Base-by-base conservation (phyloP, 2,888 invertebrate genomes). In the Pollenia griseotomentosa region DNA sequence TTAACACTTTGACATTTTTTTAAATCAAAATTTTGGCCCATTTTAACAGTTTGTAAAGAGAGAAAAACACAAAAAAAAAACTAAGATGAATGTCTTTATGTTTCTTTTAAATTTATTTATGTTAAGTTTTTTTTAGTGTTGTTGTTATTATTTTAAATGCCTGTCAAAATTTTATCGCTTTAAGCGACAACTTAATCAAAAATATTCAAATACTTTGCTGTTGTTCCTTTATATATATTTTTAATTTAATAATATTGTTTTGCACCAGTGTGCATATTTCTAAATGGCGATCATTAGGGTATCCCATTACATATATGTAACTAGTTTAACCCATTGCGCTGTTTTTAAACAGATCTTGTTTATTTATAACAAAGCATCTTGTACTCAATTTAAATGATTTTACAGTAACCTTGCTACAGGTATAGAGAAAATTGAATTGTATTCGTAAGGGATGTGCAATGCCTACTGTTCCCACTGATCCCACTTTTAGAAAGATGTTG, bases 111-210 rank as follows among this genome's bases (percentile, higher is more conserved):
- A 11, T 70, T 55, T 77, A 33, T 65, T 44, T 65, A 19, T 71
- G 11, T 81, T 51, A 73, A 48, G 14, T n/a, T 51, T 40, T 23
- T 40, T 8, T 23, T 44, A 19, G 66, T 74, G 48, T 78, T 70
- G 70, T 59, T 80, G 66, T 77, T 10, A 77, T 68, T 83, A 63
- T 71, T 79, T 87, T 66, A 87, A 88, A 85, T 85, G 87, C 68
- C 81, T 88, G 88, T 88, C 88, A 88, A 88, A 87, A 80, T 85
- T 83, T 88, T 88, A 88, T 85, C 83, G 79, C 88, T 88, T 74
- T 51, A 70, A 87, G 87, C 87, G 75, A 87, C 87, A 87, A 87
- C 87, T 85, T 87, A 87, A 87, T 87, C 87, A 87, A 83, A 78
- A 82, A 80, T 80, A 78, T 44, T 33, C 65, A 33, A 8, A 51